phyloP scores from a whole-genome alignment of 2,888 invertebrate species.

The Tanytarsus gracilentus region DNA sequence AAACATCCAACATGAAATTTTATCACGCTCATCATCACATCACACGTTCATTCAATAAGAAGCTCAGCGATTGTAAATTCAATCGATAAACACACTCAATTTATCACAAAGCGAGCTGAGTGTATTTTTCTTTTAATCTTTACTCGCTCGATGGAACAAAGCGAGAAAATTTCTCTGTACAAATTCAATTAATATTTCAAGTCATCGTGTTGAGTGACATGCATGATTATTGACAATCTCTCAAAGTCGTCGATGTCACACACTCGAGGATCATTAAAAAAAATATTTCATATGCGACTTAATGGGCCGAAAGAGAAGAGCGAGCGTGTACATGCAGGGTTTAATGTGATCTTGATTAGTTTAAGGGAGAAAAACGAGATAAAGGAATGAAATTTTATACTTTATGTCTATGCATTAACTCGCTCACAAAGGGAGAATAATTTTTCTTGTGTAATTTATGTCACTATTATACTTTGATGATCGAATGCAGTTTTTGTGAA shows the following conservation, averaged over 20 bases:
- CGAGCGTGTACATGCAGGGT: neutral
- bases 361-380: too few species aligned
- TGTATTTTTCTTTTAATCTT: too few species aligned
- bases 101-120: too few species aligned
- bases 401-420: too few species aligned
- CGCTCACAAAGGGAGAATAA: neutral
- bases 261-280: neutral
- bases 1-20: too few species aligned
- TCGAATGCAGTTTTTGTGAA: neutral
- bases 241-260: neutral
- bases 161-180: neutral
- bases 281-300: neutral
- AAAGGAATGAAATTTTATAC: too few species aligned
- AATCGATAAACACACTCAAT: too few species aligned
- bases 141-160: too few species aligned
- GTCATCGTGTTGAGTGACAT: neutral
- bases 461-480: neutral
- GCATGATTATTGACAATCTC: constrained; percentile 7
- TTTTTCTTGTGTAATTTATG: neutral
- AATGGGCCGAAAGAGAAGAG: constrained; percentile 9
- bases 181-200: constrained; percentile 6
- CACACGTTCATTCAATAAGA: too few species aligned
- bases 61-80: too few species aligned
- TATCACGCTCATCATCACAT: too few species aligned
- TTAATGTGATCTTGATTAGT: constrained; percentile 15